Base-by-base conservation (phyloP, 64 coral and sea anemone genomes). In the Pocillopora damicornis region DNA sequence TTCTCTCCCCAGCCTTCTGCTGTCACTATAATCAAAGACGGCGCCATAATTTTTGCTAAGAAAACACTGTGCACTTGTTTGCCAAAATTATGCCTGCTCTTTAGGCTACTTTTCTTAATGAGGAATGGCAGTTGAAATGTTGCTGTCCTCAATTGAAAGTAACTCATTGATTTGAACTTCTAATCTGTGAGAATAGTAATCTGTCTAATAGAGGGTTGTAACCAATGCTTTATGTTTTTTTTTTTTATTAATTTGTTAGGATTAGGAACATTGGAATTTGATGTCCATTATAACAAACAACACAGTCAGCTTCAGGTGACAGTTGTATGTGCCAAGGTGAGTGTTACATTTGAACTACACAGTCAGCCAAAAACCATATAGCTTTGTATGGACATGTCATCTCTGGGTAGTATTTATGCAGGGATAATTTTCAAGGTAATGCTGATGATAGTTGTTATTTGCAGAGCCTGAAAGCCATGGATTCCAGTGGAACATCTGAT, bases 401-500 rank as follows among this genome's bases (percentile, higher is more conserved):
- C 3, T 67, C 1, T 67, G 8, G 64, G 8, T 20, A 25, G 30
- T n/a, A 37, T 76, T 25, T n/a, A 15, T 5, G 34, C 25, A 9
- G 22, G 42, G 30, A 35, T 37, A 20, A 51, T 26, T 35, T 14
- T 51, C 30, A 76, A 76, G 16, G 15, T 23, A 76, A 1, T 76
- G 34, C 34, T 51, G 42, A 51, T 51, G 42, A 7, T 51, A 51
- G 42, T 51, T 51, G 42, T 78, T 6, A 35, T 61, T 81, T 75
- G 0, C 83, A 98, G 96, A 88, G 90, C 66, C 75, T 98, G 22
- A 94, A 94, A 74, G 89, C 96, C 10, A 98, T 95, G 93, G 96
- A 98, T 63, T 61, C 57, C 22, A 63, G 89, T 68, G 96, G 96
- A 23, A 88, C 92, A 36, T 98, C 96, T 18, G 96, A 95, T 89